Base-by-base conservation (phyloP, 2,888 invertebrate species). In the Panorpa germanica region DNA sequence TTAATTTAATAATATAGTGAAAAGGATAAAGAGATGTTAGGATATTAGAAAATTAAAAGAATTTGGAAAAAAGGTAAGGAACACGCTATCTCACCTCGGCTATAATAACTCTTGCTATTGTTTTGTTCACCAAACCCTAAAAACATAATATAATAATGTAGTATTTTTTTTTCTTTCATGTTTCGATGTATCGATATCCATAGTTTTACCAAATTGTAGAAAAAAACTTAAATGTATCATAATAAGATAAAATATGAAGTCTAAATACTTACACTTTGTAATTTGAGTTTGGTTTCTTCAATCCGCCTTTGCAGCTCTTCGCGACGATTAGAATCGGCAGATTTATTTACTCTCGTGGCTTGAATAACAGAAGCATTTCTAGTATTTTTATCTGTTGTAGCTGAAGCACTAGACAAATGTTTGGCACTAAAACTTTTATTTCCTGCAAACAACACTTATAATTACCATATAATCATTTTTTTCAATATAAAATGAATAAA, bases 281-380 rank as follows among this genome's bases (percentile, higher is more conserved):
- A 54, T 53, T 85, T 83, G 39, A 74, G 65, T 46, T 81, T 68
- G 1, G 85, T 85, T 55, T 86, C 85, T 45, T 80, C 71, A 41
- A 82, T 72, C 43, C 83, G 63, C 48, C 81, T 67, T 43, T 77
- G 70, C 37, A 90, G 59, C 46, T 88, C 85, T 49, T 85, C 78
- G 4, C 81, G 53, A 32, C 71, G 65, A 29, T 68, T 59, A 1
- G 63, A n/a, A n/a, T n/a, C n/a, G n/a, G n/a, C n/a, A n/a, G n/a
- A n/a, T n/a, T 34, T 53, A 55, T 43, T 55, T 55, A 35, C 51
- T 52, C 41, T 49, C 55, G 11, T 53, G 53, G 34, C 52, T 55
- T 28, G 53, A 54, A 42, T 55, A 55, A 25, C 55, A 53, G 17
- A 33, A 34, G 21, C 32, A 33, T 26, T 50, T 49, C 17, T 52